A percentile compares a stretch with the other conserved stretches of the same genome.
Conservation (phyloP, 2,113 vertebrate genomes). For the Tinamus guttatus region DNA sequence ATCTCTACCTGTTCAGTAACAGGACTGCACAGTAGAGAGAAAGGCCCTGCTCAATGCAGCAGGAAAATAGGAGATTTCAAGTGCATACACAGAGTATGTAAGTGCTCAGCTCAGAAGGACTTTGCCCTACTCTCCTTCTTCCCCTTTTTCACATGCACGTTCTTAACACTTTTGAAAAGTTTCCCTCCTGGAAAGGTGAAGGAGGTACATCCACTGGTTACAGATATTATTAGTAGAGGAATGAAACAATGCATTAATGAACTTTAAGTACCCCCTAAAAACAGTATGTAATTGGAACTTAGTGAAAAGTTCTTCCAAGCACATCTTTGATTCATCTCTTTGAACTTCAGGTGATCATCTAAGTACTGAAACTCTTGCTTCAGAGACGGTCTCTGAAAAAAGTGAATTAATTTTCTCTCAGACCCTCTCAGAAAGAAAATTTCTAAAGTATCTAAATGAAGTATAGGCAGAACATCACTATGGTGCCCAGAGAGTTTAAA, state of each 20-base stretch:
- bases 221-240: background rate
- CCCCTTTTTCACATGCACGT: background rate
- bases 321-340: background rate
- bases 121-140: background rate
- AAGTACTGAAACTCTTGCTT: background rate
- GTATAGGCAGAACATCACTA: background rate
- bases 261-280: background rate
- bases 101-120: background rate
- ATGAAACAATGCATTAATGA: fast-evolving
- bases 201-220: too few relatives aligned
- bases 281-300: background rate
- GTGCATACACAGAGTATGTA: background rate
- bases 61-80: background rate
- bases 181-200: background rate
- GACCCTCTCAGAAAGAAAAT: background rate
- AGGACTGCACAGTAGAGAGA: fast-evolving
- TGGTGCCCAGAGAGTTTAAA: background rate
- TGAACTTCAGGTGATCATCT: background rate
- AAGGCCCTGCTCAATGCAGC: background rate
- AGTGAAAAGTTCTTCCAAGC: background rate
- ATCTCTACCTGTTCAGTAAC: background rate
- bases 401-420: background rate
- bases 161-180: background rate
- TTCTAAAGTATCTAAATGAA: background rate
- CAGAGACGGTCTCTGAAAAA: fast-evolving